A percentile compares a stretch with the other conserved stretches of the same genome.
phyloP scores from a whole-genome alignment of 2,113 vertebrate genomes.

The Atlantisia rogersi region DNA sequence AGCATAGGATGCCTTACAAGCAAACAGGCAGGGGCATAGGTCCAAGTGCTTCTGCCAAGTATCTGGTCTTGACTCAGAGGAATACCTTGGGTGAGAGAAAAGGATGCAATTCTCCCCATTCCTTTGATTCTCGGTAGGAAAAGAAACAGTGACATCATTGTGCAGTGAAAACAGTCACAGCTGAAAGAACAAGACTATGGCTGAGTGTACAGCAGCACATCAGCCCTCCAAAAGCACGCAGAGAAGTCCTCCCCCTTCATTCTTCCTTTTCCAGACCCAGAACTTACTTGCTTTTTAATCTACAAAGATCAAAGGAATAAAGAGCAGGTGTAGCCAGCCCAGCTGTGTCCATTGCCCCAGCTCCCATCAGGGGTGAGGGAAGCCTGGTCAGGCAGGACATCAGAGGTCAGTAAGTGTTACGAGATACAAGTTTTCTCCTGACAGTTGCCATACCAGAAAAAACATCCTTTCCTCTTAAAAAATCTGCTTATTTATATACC shows the following conservation, averaged over 20 bases:
- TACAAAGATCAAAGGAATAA: neutral
- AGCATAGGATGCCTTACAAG: neutral
- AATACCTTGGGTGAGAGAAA: neutral
- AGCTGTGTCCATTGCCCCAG: neutral
- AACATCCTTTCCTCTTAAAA: neutral
- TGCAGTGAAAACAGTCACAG: neutral
- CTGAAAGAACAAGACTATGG: neutral
- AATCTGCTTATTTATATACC: neutral
- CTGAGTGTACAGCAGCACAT: accelerated
- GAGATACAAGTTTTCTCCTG: neutral
- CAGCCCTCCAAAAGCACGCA: neutral
- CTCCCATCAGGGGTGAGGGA: neutral
- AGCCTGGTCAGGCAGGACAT: neutral
- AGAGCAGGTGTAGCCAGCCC: neutral
- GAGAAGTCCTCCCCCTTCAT: neutral
- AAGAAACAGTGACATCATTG: neutral
- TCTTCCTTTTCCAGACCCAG: neutral
- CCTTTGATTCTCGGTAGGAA: neutral
- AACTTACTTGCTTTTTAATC: neutral
- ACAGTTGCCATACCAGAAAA: neutral
- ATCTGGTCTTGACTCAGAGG: neutral
- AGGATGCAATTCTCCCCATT: neutral
- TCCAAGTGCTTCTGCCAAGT: neutral
- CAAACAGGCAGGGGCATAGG: neutral
- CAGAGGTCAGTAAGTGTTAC: neutral